Evolutionary conservation across 2,113 vertebrate genomes (phyloP), one percentile per base, ranked within the genome.

Genomic region (Boleophthalmus pectinirostris): DNA sequence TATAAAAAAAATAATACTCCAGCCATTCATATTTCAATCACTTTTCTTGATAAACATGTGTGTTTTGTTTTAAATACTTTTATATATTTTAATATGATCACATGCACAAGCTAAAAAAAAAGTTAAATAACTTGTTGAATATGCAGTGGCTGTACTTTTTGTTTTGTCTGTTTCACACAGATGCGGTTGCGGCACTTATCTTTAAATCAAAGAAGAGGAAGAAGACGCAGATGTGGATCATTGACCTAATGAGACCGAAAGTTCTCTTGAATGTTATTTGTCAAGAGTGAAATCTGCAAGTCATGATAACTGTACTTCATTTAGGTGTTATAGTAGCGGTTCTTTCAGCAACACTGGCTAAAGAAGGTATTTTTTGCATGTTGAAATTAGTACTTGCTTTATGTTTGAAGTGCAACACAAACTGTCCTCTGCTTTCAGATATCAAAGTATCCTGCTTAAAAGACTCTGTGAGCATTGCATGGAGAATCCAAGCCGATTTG

Each of bases 391-490:
- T 54, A n/a, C n/a, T 58, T 56, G 24, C n/a, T 0, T 33, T 21
- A 1, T 68, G 23, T 58, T 0, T 21, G 18, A 9, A 9, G 0
- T 20, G 15, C 2, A 7, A 1, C 18, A 61, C 11, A 53, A 43
- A 66, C n/a, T 15, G 5, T 0, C 0, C 2, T 77, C 66, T 58
- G 0, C 70, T 57, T 77, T 33, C 70, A 94, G 93, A 70, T 66
- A 80, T 93, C 49, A 25, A 80, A 2, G 66, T 93, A 1, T 20
- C 56, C 0, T 94, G 93, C 76, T 20, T 0, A 1, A 69, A 77
- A 35, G 45, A 79, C 33, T 79, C 73, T 0, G 70, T 93, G 0
- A 69, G 1, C 0, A 66, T 93, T 49, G 86, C 8, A 46, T 93
- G 92, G 93, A 88, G 10, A 64, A 75, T 93, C 14, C 12, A 0